phyloP scores from a whole-genome alignment of 2,113 vertebrate genomes.

The Tenrec ecaudatus region DNA sequence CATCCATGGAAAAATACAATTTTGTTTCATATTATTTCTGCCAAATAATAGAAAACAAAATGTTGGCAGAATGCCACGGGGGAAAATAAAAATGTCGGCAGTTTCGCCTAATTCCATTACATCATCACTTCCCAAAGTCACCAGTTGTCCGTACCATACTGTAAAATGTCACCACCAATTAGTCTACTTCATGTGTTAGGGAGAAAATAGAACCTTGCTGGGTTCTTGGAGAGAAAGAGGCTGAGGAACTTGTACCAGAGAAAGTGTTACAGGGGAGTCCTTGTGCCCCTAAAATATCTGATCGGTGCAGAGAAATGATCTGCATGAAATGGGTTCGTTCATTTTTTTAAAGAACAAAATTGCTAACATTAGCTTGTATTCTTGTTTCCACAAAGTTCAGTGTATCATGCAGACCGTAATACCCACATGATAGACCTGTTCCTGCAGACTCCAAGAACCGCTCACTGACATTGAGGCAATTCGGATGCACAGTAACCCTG shows the following conservation, averaged over 20 bases:
- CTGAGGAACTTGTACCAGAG: conserved; percentile 21
- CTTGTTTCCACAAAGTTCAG: neutral
- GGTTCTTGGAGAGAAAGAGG: conserved; percentile 19
- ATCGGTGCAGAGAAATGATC: conserved; percentile 55
- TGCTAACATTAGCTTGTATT: conserved; percentile 4
- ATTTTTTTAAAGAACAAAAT: conserved; percentile 16
- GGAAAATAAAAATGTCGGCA: conserved; percentile 65
- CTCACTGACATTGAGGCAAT: too few species aligned
- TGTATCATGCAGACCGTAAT: neutral
- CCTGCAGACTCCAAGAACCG: neutral
- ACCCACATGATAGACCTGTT: neutral
- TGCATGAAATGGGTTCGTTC: conserved; percentile 27
- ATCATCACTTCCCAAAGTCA: conserved; percentile 64
- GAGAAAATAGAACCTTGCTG: conserved; percentile 1
- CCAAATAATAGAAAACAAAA: conserved; percentile 74
- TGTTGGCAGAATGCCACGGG: conserved; percentile 47
- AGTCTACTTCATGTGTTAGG: conserved; percentile 52
- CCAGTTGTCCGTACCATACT: conserved; percentile 73
- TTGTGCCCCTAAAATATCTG: neutral
- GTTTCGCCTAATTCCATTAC: conserved; percentile 65
- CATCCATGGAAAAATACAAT: conserved; percentile 43
- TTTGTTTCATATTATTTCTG: conserved; percentile 58
- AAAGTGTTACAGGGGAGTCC: neutral
- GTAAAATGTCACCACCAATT: conserved; percentile 75
- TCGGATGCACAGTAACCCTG: too few species aligned